Evolutionary conservation across 2,888 invertebrate species (phyloP).

Genomic region (Melipona beecheii): DNA sequence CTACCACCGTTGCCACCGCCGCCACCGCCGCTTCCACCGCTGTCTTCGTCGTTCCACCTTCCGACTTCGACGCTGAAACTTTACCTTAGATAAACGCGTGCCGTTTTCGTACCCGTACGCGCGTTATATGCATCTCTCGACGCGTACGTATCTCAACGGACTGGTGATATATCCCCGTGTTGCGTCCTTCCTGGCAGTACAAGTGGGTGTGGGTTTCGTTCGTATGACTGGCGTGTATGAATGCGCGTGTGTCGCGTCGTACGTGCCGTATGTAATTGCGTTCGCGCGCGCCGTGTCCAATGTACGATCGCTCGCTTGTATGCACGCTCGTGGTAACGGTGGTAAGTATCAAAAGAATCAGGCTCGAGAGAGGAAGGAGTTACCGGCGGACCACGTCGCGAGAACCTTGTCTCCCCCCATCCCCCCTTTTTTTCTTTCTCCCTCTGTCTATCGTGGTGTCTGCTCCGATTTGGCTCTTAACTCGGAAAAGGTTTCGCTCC

Average conservation of each 20-base stretch:
- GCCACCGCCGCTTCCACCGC: constrained; percentile 22
- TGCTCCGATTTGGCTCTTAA: constrained; percentile 49
- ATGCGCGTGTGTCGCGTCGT: constrained; percentile 45
- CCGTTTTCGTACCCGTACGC: constrained; percentile 36
- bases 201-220: constrained; percentile 51
- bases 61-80: constrained; percentile 44
- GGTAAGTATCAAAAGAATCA: constrained; percentile 66
- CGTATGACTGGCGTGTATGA: constrained; percentile 38
- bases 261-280: constrained; percentile 41
- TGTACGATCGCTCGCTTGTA: constrained; percentile 46
- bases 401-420: constrained; percentile 17
- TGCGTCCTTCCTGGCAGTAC: constrained; percentile 37
- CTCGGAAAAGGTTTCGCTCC: constrained; percentile 55
- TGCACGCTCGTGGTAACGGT: constrained; percentile 54
- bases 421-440: constrained; percentile 8
- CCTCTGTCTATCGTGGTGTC: background rate
- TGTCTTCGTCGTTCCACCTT: background rate
- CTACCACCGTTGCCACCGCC: constrained; percentile 20
- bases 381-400: constrained; percentile 36
- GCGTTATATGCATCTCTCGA: constrained; percentile 53
- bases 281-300: constrained; percentile 34
- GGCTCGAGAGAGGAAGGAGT: constrained; percentile 23
- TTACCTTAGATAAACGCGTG: constrained; percentile 52
- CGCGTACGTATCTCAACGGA: constrained; percentile 48
- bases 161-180: constrained; percentile 47